Evolutionary conservation across 2,113 vertebrate species (phyloP).

Genomic region (Morone saxatilis): DNA sequence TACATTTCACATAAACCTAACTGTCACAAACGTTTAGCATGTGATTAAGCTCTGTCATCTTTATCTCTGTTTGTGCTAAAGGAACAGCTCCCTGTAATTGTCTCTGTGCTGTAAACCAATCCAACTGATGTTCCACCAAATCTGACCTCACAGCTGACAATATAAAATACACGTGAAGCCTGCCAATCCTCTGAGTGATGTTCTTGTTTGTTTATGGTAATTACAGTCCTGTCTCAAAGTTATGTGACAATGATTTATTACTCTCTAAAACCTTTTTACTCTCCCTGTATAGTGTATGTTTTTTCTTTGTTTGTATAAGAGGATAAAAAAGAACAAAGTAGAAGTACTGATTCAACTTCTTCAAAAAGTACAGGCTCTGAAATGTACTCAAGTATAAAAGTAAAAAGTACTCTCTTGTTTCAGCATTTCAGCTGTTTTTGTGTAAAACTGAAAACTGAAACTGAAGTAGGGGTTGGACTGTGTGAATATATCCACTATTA

Average conservation of each 20-base stretch:
- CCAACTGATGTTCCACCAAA: constrained; percentile 4
- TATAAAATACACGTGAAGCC: constrained; percentile 22
- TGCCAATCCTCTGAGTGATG: constrained; percentile 19
- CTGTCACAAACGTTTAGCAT: not conserved
- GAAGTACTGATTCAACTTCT: no score
- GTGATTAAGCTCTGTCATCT: not conserved
- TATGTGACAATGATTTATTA: constrained; percentile 22
- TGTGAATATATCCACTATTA: no score
- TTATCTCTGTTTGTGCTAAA: not conserved
- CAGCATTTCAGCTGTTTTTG: no score
- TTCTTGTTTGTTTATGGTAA: constrained; percentile 21
- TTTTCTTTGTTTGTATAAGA: not conserved
- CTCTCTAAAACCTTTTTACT: not conserved
- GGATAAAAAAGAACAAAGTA: no score
- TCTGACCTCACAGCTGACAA: not conserved
- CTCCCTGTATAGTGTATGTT: not conserved
- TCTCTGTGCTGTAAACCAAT: not conserved
- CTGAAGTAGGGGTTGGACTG: no score
- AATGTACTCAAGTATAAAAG: no score
- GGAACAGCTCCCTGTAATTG: not conserved
- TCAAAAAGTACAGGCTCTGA: no score
- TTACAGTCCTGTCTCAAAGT: constrained; percentile 21
- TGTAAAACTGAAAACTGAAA: no score
- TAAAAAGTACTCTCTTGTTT: no score
- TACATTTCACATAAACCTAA: not conserved